phyloP scores from a whole-genome alignment of 2,888 invertebrate genomes.

The Brachypalpus laphriformis region DNA sequence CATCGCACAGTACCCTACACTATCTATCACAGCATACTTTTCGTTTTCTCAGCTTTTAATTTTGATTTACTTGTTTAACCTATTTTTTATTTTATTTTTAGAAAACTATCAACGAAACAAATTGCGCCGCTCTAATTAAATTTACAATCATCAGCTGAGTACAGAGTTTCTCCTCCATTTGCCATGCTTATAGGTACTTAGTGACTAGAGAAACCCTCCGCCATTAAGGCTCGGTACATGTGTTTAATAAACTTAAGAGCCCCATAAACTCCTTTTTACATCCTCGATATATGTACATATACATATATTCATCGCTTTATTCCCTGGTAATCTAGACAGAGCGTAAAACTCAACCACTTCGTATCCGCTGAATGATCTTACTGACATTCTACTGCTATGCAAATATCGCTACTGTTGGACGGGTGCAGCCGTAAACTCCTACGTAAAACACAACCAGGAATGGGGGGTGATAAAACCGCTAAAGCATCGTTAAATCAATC shows the following conservation, averaged over 20 bases:
- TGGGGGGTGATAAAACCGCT: not conserved
- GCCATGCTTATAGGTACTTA: too few relatives aligned
- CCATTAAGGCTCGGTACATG: not conserved
- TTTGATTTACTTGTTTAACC: not conserved
- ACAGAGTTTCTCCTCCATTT: not conserved
- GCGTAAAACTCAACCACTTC: not conserved
- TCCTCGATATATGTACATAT: not conserved
- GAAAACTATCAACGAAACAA: not conserved
- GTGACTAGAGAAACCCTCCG: not conserved
- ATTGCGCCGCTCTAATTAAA: not conserved
- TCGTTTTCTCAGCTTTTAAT: too few relatives aligned
- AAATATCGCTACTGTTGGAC: not conserved
- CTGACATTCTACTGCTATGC: not conserved
- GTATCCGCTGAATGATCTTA: not conserved
- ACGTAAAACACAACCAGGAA: not conserved
- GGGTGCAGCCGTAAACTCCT: not conserved
- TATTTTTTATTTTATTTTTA: not conserved
- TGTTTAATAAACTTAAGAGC: not conserved
- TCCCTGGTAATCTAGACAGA: not conserved
- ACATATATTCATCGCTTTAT: not conserved
- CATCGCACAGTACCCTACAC: too few relatives aligned
- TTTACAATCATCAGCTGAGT: not conserved
- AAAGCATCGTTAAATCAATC: slow-evolving; percentile 33
- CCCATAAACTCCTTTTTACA: not conserved
- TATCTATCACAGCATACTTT: too few relatives aligned